These are phyloP conservation scores for Erannis defoliaria DNA, from an alignment of 2,888 invertebrate species.

Conservation along the genomic window DNA sequence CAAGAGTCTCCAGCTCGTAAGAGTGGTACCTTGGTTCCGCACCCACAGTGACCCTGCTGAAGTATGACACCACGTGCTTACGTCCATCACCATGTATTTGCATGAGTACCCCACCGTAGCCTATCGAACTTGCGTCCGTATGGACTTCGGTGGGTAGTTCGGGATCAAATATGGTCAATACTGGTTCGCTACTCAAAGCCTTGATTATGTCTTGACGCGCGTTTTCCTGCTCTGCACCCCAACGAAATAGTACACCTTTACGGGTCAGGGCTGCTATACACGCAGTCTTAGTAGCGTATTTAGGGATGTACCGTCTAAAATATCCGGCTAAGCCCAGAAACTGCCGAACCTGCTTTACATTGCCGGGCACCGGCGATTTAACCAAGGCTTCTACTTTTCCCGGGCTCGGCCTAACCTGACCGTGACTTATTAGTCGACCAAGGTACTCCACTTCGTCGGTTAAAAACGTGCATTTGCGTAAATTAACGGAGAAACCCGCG, in stretches of 20 bases:
- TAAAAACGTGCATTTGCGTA: background rate
- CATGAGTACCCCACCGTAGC: conserved; percentile 36
- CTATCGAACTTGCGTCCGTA: conserved; percentile 21
- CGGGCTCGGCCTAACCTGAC: conserved; percentile 10
- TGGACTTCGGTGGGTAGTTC: conserved; percentile 20
- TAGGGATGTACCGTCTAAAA: conserved; percentile 24
- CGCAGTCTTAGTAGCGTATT: conserved; percentile 25
- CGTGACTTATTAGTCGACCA: background rate
- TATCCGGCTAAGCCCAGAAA: conserved; percentile 6
- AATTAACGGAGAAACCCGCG: conserved; percentile 43
- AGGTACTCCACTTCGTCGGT: conserved; percentile 15
- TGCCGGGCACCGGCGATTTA: background rate
- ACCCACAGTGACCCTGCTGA: conserved; percentile 34
- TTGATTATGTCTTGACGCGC: conserved; percentile 18
- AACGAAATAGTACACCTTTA: conserved; percentile 13
- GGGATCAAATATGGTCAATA: conserved; percentile 39
- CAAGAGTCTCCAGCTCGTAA: conserved; percentile 43
- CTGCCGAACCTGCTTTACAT: background rate
- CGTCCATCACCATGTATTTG: conserved; percentile 26
- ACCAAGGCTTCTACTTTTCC: background rate
- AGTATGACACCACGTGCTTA: conserved; percentile 32
- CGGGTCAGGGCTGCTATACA: conserved; percentile 21
- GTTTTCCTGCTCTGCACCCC: conserved; percentile 24
- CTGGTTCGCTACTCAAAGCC: conserved; percentile 32
- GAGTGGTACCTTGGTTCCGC: conserved; percentile 45